Evolutionary conservation across 1,140 invertebrate species (phyloP), one percentile per base, ranked within the genome.

Genomic region (Holotrichia oblita): DNA sequence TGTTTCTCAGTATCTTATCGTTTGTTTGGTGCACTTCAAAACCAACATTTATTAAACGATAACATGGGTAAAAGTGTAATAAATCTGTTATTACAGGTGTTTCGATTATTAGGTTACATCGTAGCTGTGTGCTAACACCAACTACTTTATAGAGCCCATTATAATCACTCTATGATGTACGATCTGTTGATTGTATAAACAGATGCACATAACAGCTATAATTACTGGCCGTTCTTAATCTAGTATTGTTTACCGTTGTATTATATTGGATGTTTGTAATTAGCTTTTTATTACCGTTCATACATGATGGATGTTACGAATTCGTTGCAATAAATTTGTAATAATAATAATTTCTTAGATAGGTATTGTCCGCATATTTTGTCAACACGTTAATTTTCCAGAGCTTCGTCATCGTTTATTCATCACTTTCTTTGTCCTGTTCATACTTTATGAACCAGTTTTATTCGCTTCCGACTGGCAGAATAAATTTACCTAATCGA

Each of bases 31-130:
- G 44, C 44, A 48, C 44, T 48, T 17, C 10, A 48, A 48, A 48
- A 48, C n/a, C 44, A 17, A 2, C 44, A 17, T 48, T 48, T 48
- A 48, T 48, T 48, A 48, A 48, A 48, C 44, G 44, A 48, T 48
- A 48, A 48, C n/a, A 48, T 48, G 10, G 44, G 10, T 17, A 17
- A 48, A 48, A 48, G 10, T 48, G 10, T 48, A 48, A 17, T 48
- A 48, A 48, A 48, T 48, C 44, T 48, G 44, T 48, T 48, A 48
- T 48, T 48, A 48, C 44, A 48, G 44, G 44, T 48, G 44, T 48
- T 48, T 48, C n/a, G 2, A 48, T 48, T 48, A 48, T 48, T 48
- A 6, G n/a, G 44, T 48, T 48, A 48, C 44, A 48, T 48, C n/a
- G 44, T 2, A 17, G 10, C 44, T 48, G 44, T 48, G 10, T 48